Base-by-base conservation (phyloP, 2,797 vertebrate genomes). In the Catostomus latipinnis region DNA sequence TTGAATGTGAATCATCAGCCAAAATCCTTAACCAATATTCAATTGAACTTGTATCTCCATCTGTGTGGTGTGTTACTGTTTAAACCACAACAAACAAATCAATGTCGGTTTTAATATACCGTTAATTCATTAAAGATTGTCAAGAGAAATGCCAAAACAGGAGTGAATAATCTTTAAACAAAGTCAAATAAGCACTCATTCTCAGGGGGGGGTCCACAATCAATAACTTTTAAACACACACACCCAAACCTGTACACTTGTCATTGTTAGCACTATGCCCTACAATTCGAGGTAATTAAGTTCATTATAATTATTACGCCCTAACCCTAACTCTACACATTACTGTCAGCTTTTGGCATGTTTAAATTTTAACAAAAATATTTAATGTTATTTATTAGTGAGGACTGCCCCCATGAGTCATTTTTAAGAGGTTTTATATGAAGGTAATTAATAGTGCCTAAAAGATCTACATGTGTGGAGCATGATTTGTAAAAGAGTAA, bases 91-190 rank as follows among this genome's bases (percentile, higher is more conserved):
- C 22, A 71, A 71, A 63, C 67, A 70, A 71, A 78, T 78, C 76
- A 71, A 78, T 78, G 67, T 78, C 3, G 8, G 34, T 48, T 63
- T 78, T 67, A 71, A 53, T 71, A 50, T 71, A 14, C 58, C 75
- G 49, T 78, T 78, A 63, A 71, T 78, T 78, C 68, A 63, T 71
- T 78, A 71, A 63, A 70, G 73, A 75, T 56, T 43, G 18, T 57
- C 52, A 54, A 61, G 60, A 66, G 61, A 58, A 71, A 71, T 66
- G 58, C 43, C 62, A 62, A 68, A 52, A 63, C 60, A 74, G 50
- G 6, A 43, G 11, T 70, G 71, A 18, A 57, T 67, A 71, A 62
- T 68, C 56, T 68, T 75, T 75, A 71, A 68, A 75, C 53, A 66
- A 46, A 62, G 52, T 52, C 81, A 63, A 48, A 74, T 18, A 65